Base-by-base conservation (phyloP, 2,888 invertebrate species). In the Sisyra nigra region DNA sequence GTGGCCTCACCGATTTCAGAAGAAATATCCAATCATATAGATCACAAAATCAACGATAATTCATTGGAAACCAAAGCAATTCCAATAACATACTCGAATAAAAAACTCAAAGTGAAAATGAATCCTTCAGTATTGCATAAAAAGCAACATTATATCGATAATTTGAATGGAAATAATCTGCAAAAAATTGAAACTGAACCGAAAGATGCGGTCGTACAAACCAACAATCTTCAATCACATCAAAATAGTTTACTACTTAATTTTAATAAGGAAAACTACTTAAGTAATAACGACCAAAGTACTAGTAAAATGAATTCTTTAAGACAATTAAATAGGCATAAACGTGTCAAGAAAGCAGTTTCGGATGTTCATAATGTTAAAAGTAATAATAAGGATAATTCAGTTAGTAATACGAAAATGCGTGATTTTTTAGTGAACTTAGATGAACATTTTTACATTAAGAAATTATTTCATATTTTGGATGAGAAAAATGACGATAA, bases 381-480 rank as follows among this genome's bases (percentile, higher is more conserved):
- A n/a, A 14, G 34, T 14, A 34, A 24, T 24, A 24, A 24, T 24
- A 24, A 24, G 24, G 24, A 24, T 24, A 7, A 24, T 24, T 24
- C 24, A 3, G 15, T 8, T 34, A 11, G 11, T 7, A n/a, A 34
- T 8, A n/a, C 38, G 19, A 7, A 38, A 38, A 24, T 24, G 17
- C 38, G 38, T 9, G 18, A 38, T 15, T 38, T 18, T 9, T 15
- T 38, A 38, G 18, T 10, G 46, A 54, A 56, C 53, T 63, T 64
- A 5, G 64, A 68, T 38, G 70, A 75, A 0, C 67, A 68, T 33
- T 67, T 71, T 41, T 83, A 76, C 54, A 63, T 82, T 40, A 71
- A 70, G 46, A 72, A 76, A 57, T 69, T 85, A 44, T 82, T 85
- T 57, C 62, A 66, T 34, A 63, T 70, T 53, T 82, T 75, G 53